Conservation (phyloP, 2,113 vertebrate species). For the Phrynosoma platyrhinos region DNA sequence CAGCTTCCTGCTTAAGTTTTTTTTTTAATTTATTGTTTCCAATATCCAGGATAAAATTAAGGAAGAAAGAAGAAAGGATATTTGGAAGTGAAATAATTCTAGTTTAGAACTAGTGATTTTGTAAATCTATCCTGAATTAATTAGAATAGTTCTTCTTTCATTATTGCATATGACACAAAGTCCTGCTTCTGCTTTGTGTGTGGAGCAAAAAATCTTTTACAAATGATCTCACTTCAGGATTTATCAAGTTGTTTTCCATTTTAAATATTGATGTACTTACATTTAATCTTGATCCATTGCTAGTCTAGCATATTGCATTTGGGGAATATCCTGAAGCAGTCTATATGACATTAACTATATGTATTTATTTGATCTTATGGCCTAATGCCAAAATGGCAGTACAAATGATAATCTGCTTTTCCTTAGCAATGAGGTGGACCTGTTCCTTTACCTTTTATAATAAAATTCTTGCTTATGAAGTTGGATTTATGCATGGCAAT, state of each 20-base stretch:
- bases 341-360: not conserved
- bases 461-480: not conserved
- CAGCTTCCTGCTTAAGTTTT: conserved; percentile 19
- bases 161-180: not conserved
- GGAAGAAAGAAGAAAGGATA: not conserved
- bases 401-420: not conserved
- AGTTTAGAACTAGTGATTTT: not conserved
- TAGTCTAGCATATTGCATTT: not conserved
- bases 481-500: not conserved
- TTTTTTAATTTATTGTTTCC: not conserved
- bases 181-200: not conserved
- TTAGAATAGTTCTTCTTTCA: not conserved
- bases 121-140: conserved; percentile 18
- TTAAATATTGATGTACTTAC: not conserved
- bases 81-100: conserved; percentile 27
- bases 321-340: not conserved
- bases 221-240: not conserved
- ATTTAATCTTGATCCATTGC: not conserved
- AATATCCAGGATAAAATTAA: not conserved
- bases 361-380: not conserved
- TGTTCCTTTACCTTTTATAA: not conserved
- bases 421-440: not conserved
- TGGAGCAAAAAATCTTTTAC: not conserved
- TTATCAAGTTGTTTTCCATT: not conserved
- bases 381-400: not conserved